These are phyloP conservation scores for Amphipyra berbera DNA, from an alignment of 2,888 invertebrate genomes.

Conservation along the genomic window DNA sequence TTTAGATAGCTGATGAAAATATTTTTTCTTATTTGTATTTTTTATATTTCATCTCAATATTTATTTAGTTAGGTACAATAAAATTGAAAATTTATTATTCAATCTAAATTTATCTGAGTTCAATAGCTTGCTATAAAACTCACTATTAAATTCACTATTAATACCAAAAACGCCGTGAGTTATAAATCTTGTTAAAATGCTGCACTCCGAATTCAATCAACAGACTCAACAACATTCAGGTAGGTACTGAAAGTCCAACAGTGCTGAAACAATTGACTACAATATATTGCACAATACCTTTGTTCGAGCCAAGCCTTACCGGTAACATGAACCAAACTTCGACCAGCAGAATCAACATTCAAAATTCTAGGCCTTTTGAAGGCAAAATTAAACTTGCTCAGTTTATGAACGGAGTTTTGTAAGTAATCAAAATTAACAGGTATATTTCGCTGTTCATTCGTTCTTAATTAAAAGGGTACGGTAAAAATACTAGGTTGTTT, in stretches of 20 bases:
- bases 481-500: constrained; percentile 31
- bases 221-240: no score
- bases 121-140: background rate
- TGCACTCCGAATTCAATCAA: background rate
- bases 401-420: constrained; percentile 57
- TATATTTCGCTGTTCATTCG: constrained; percentile 60
- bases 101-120: background rate
- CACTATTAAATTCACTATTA: background rate
- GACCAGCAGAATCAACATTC: constrained; percentile 41
- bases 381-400: constrained; percentile 51
- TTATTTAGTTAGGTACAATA: constrained; percentile 4
- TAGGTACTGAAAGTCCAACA: background rate
- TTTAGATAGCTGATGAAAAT: background rate
- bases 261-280: constrained; percentile 11
- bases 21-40: background rate
- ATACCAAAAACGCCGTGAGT: background rate
- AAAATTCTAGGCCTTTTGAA: constrained; percentile 47
- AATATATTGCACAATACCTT: constrained; percentile 24
- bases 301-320: constrained; percentile 18
- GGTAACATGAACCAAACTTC: constrained; percentile 32
- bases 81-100: constrained; percentile 1
- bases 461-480: constrained; percentile 50
- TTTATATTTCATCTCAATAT: constrained; percentile 2
- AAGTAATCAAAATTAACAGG: constrained; percentile 63
- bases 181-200: background rate